phyloP scores from a whole-genome alignment of 2,888 invertebrate species.

The Crematogaster levior region DNA sequence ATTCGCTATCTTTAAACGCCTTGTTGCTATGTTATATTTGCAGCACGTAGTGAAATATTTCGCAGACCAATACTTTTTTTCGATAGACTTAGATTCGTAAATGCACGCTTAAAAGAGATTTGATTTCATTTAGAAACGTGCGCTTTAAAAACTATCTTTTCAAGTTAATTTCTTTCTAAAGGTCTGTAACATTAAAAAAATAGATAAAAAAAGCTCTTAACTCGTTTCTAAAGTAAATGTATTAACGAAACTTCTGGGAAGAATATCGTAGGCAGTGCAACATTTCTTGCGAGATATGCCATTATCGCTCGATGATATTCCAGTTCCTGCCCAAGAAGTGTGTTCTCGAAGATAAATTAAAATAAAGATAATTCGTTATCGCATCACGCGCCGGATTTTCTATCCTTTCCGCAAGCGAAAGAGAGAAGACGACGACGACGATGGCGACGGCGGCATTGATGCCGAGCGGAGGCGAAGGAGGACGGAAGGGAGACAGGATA shows the following conservation, averaged over 20 bases:
- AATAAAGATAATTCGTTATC: conserved; percentile 83
- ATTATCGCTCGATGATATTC: conserved; percentile 81
- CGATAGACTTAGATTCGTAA: neutral
- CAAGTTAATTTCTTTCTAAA: neutral
- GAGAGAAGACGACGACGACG: conserved; percentile 76
- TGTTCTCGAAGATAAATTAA: conserved; percentile 79
- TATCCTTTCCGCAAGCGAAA: conserved; percentile 64
- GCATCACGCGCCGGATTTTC: conserved; percentile 66
- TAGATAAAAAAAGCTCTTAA: neutral
- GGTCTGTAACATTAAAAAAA: neutral
- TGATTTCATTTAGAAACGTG: neutral
- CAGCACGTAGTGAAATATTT: neutral
- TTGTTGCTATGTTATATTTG: neutral
- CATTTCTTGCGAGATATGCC: conserved; percentile 79
- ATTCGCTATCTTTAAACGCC: conserved; percentile 53
- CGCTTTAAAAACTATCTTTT: neutral
- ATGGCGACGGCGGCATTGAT: conserved; percentile 58
- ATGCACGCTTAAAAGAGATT: neutral
- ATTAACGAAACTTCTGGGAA: conserved; percentile 26
- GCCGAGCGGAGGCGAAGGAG: conserved; percentile 34
- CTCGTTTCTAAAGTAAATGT: conserved; percentile 45
- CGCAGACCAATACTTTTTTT: neutral
- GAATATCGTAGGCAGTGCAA: conserved; percentile 54
- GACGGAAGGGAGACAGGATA: conserved; percentile 66
- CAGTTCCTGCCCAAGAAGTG: conserved; percentile 84